A percentile compares a stretch with the other conserved stretches of the same genome.
Evolutionary conservation across 2,797 vertebrate species (phyloP).

Genomic region (Huso huso): DNA sequence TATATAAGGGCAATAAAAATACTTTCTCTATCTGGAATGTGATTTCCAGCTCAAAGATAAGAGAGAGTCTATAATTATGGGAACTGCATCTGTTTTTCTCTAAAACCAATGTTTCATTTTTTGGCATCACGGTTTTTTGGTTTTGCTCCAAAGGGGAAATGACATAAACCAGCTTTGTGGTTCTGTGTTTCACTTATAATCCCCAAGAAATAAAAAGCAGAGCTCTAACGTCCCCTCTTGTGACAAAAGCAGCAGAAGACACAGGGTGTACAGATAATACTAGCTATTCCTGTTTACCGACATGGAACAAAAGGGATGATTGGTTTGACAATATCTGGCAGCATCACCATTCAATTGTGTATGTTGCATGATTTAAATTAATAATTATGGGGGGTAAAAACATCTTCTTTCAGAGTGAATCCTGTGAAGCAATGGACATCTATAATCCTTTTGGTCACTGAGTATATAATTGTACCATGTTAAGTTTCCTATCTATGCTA

Average conservation of each 20-base stretch:
- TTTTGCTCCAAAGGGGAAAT: slow-evolving; percentile 62
- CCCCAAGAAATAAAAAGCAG: slow-evolving; percentile 67
- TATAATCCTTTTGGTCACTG: too few species aligned
- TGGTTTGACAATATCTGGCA: too few species aligned
- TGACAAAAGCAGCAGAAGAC: slow-evolving; percentile 16
- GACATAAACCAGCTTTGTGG: slow-evolving; percentile 78
- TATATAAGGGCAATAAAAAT: slow-evolving; percentile 46
- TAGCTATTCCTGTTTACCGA: too few species aligned
- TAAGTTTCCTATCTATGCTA: too few species aligned
- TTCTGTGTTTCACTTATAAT: slow-evolving; percentile 76
- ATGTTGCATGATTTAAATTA: too few species aligned
- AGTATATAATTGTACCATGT: too few species aligned
- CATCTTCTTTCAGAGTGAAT: too few species aligned
- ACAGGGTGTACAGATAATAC: too few species aligned
- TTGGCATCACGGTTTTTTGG: slow-evolving; percentile 70
- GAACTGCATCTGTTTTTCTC: slow-evolving; percentile 75
- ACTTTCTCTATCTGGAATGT: slow-evolving; percentile 62
- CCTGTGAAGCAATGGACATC: too few species aligned
- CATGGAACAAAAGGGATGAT: too few species aligned
- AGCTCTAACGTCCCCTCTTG: slow-evolving; percentile 61
- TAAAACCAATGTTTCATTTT: slow-evolving; percentile 74
- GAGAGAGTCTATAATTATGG: slow-evolving; percentile 66
- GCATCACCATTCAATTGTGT: too few species aligned
- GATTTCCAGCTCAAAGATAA: slow-evolving; percentile 71
- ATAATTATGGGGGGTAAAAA: too few species aligned